phyloP scores from a whole-genome alignment of 2,888 invertebrate genomes.

The Netelia fuscicornis region DNA sequence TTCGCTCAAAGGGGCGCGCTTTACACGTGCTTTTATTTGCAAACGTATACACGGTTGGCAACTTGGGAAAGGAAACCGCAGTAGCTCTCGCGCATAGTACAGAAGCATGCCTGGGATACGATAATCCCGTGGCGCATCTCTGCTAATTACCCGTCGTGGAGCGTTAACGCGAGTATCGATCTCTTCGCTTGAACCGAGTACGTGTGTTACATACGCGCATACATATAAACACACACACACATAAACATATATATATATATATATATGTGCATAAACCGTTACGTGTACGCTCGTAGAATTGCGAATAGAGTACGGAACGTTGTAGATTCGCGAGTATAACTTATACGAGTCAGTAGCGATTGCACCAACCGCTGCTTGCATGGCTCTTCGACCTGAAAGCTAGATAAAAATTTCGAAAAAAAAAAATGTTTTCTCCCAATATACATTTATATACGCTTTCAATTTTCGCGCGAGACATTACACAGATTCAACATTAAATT shows the following conservation, averaged over 20 bases:
- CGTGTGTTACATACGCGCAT: conserved; percentile 5
- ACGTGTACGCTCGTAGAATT: conserved; percentile 9
- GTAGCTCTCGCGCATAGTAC: conserved; percentile 57
- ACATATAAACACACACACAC: neutral
- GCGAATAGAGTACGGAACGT: conserved; percentile 11
- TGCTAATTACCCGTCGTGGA: conserved; percentile 76
- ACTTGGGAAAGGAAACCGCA: conserved; percentile 49
- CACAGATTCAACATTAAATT: no score
- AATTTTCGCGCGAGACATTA: no score
- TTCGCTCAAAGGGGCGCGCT: neutral
- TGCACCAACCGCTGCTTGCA: neutral
- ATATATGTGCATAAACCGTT: neutral
- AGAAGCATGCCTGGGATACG: conserved; percentile 61
- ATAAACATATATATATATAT: neutral
- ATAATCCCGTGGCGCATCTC: conserved; percentile 73
- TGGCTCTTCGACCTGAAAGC: neutral
- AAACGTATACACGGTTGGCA: conserved; percentile 3
- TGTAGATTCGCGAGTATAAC: neutral
- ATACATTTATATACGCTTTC: no score
- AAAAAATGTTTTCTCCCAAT: neutral
- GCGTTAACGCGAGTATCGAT: conserved; percentile 75
- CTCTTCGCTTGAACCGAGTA: conserved; percentile 59
- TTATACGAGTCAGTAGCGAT: neutral
- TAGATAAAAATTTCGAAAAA: neutral
- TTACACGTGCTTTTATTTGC: conserved; percentile 32